These are phyloP conservation scores for Oxystoma pomonae DNA, from an alignment of 2,888 invertebrate species.

Conservation along the genomic window DNA sequence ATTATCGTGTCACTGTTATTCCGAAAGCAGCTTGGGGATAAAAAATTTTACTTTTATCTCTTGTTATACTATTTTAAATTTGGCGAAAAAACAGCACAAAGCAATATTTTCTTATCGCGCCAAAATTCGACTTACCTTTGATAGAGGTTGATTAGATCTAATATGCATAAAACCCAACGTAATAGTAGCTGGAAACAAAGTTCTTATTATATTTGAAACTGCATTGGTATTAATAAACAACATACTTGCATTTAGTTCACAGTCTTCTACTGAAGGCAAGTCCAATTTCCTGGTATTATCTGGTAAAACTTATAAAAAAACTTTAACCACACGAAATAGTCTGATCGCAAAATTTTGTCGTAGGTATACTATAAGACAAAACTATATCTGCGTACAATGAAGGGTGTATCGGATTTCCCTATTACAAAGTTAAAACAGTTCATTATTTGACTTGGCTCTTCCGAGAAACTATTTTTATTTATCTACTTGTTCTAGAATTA, in stretches of 20 bases:
- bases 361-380: conserved; percentile 33
- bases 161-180: conserved; percentile 14
- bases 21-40: too few relatives aligned
- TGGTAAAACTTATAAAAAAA: conserved; percentile 31
- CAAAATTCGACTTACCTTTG: not conserved
- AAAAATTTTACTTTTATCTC: too few relatives aligned
- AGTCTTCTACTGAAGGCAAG: conserved; percentile 35
- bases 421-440: too few relatives aligned
- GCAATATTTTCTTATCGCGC: too few relatives aligned
- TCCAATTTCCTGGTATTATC: conserved; percentile 37
- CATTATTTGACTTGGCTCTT: too few relatives aligned
- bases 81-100: too few relatives aligned
- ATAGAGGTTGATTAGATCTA: not conserved
- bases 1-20: too few relatives aligned
- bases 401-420: conserved; percentile 32
- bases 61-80: too few relatives aligned
- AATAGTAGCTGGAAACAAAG: conserved; percentile 19
- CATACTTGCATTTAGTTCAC: conserved; percentile 12
- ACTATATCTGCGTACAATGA: conserved; percentile 32
- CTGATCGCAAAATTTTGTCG: conserved; percentile 33
- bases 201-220: conserved; percentile 34
- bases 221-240: conserved; percentile 37
- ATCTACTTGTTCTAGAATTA: too few relatives aligned
- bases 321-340: conserved; percentile 30
- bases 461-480: too few relatives aligned